Evolutionary conservation across 2,888 invertebrate species (phyloP), one percentile per base, ranked within the genome.

Genomic region (Zhuqinia jingwanae): DNA sequence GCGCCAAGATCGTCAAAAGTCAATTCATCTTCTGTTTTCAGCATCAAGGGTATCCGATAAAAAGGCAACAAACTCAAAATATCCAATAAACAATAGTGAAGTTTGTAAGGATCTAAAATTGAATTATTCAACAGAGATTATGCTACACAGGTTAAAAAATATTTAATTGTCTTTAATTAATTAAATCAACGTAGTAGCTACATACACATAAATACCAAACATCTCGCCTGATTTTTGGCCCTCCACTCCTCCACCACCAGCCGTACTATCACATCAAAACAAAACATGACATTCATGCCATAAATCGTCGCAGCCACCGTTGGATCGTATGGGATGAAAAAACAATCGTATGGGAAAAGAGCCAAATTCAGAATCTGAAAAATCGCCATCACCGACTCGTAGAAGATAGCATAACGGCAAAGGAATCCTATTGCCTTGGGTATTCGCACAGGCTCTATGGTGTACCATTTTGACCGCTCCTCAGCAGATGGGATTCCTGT

Each of bases 161-260:
- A n/a, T n/a, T n/a, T n/a, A n/a, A n/a, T n/a, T n/a, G n/a, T n/a
- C n/a, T n/a, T n/a, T n/a, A n/a, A n/a, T n/a, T n/a, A n/a, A n/a
- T n/a, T n/a, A n/a, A n/a, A n/a, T 36, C 8, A 6, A n/a, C 17
- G 17, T 17, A 17, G 5, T 53, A 22, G 3, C 36, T 36, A 36
- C 80, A 84, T 79, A 76, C 84, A 47, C 36, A 84, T 60, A 25
- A 88, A 87, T 0, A 88, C 68, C 15, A 80, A 47, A 27, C 68
- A 77, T 5, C 77, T 53, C 3, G 47, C 42, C 13, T 87, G 42
- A 11, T 73, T 63, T 0, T 45, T 20, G 30, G 83, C 73, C 8
- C 89, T 42, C 89, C 89, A 89, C 27, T 87, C 81, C 25, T 89
- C 88, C 0, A 89, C 73, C 5, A 76, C 36, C 2, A 89, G 50